phyloP scores from a whole-genome alignment of 2,888 invertebrate species.

The Rapana venosa region DNA sequence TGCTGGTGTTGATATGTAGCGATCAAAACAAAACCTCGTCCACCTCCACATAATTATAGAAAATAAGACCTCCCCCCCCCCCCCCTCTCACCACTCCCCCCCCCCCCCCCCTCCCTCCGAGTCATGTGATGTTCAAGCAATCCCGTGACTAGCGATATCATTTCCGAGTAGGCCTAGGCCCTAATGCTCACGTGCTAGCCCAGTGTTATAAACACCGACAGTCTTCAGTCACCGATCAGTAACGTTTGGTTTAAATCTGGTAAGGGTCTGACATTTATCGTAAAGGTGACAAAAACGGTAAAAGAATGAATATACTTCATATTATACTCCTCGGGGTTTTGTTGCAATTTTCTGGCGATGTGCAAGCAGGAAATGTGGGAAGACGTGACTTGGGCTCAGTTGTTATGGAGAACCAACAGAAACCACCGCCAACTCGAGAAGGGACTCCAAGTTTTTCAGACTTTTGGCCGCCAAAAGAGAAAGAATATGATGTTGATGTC shows the following conservation, averaged over 20 bases:
- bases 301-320: neutral
- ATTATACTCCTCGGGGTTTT: neutral
- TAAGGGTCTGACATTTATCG: neutral
- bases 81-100: too few relatives aligned
- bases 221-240: too few relatives aligned
- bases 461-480: too few relatives aligned
- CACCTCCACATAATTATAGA: too few relatives aligned
- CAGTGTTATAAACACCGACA: too few relatives aligned
- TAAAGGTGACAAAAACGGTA: neutral
- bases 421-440: neutral
- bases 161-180: too few relatives aligned
- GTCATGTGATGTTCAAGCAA: neutral
- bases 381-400: neutral
- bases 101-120: neutral
- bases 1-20: too few relatives aligned
- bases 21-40: too few relatives aligned
- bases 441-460: neutral
- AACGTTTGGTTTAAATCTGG: neutral
- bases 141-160: neutral
- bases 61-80: too few relatives aligned
- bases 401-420: conserved; percentile 1
- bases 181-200: too few relatives aligned
- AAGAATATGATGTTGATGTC: conserved; percentile 5
- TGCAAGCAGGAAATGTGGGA: neutral
- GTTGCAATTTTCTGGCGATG: neutral